These are phyloP conservation scores for Phyllostomus hastatus DNA, from an alignment of 2,113 vertebrate genomes.

Conservation along the genomic window DNA sequence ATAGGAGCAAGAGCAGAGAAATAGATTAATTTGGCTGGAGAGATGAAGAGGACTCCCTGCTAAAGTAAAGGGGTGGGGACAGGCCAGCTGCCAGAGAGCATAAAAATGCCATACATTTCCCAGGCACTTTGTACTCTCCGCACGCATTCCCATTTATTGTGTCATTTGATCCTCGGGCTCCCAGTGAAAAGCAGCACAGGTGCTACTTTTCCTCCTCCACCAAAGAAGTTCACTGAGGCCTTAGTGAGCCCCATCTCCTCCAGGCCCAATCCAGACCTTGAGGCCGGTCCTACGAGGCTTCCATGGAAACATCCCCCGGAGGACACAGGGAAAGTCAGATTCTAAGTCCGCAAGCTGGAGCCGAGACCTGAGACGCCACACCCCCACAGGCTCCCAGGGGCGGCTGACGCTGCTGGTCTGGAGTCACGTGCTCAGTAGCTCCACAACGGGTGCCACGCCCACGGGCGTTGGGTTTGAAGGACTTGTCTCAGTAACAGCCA, in stretches of 20 bases:
- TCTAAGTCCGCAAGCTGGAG: background rate
- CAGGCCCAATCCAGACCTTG: background rate
- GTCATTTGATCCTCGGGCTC: slow-evolving; percentile 14
- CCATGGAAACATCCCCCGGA: background rate
- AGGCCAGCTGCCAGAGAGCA: background rate
- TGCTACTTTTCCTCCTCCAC: background rate
- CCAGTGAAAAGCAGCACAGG: background rate
- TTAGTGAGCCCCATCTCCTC: background rate
- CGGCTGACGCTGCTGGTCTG: accelerated
- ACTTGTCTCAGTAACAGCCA: background rate
- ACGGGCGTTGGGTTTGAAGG: background rate
- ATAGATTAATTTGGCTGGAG: slow-evolving; percentile 34
- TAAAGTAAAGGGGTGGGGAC: background rate
- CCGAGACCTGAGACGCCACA: background rate
- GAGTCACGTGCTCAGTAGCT: background rate
- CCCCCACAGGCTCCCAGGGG: background rate
- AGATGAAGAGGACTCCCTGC: background rate
- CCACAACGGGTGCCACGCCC: accelerated
- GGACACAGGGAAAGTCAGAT: background rate
- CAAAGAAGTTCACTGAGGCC: background rate
- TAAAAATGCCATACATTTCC: background rate
- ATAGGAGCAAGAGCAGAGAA: slow-evolving; percentile 20
- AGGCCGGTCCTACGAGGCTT: background rate
- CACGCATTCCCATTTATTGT: background rate
- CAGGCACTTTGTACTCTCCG: background rate